Conservation (phyloP, 2,797 vertebrate species). For the Acrossocheilus fasciatus region DNA sequence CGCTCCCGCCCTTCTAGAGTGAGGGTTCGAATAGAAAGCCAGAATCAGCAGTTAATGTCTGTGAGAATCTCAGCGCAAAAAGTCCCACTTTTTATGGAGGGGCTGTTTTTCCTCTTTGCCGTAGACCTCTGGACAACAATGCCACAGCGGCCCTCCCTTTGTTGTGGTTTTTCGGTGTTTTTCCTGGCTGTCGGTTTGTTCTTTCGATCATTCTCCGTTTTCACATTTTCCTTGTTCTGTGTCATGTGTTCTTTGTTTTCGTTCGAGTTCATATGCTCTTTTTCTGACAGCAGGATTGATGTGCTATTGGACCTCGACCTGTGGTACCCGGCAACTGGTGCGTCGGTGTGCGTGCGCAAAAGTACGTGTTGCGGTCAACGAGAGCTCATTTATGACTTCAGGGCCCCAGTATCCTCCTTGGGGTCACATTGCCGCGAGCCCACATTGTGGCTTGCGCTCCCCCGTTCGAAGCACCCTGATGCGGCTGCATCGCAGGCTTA, state of each 20-base stretch:
- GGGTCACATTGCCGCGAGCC: slow-evolving; percentile 53
- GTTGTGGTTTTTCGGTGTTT: slow-evolving; percentile 51
- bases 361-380: slow-evolving; percentile 45
- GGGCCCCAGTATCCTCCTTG: slow-evolving; percentile 47
- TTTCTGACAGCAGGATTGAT: slow-evolving; percentile 50
- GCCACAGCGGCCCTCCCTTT: slow-evolving; percentile 30
- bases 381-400: slow-evolving; percentile 31
- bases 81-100: slow-evolving; percentile 40
- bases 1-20: background rate
- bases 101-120: slow-evolving; percentile 49
- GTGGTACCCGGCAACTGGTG: slow-evolving; percentile 30
- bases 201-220: slow-evolving; percentile 31
- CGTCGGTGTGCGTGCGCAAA: slow-evolving; percentile 10
- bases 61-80: slow-evolving; percentile 42
- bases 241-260: slow-evolving; percentile 54
- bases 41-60: slow-evolving; percentile 33
- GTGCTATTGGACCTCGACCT: slow-evolving; percentile 50
- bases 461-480: slow-evolving; percentile 38
- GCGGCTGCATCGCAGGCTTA: slow-evolving; percentile 37
- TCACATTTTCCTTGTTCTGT: slow-evolving; percentile 37
- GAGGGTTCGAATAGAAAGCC: background rate
- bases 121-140: slow-evolving; percentile 50
- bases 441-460: slow-evolving; percentile 54
- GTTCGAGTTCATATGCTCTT: slow-evolving; percentile 51
- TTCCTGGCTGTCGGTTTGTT: slow-evolving; percentile 32